phyloP scores from a whole-genome alignment of 2,113 vertebrate genomes.

The Chlorodrepanis virens region DNA sequence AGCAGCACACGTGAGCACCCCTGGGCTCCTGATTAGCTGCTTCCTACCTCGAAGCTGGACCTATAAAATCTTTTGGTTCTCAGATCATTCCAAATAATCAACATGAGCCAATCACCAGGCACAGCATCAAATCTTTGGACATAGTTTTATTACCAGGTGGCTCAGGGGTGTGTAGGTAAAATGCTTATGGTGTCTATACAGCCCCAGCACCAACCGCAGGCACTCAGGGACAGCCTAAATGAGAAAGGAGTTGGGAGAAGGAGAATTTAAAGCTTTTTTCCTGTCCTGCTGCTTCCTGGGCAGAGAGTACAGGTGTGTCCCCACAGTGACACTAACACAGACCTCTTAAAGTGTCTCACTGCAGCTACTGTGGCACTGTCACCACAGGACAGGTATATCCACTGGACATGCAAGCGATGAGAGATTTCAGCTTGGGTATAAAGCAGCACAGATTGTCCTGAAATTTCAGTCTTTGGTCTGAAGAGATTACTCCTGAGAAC shows the following conservation, averaged over 20 bases:
- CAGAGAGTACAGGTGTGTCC: accelerated
- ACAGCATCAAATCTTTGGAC: background rate
- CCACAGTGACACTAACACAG: background rate
- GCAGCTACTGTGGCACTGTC: background rate
- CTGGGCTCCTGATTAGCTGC: background rate
- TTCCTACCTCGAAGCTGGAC: background rate
- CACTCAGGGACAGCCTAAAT: background rate
- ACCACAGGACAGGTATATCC: background rate
- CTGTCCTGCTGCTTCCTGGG: background rate
- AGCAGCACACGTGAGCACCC: background rate
- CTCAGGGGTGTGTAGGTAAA: background rate
- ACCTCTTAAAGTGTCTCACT: accelerated
- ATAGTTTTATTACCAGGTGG: background rate
- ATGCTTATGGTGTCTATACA: accelerated
- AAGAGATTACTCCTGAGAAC: conserved; percentile 42
- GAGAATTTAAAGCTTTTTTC: background rate
- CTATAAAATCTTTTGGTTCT: background rate
- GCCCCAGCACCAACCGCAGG: accelerated
- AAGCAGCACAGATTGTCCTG: background rate
- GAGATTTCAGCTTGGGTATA: background rate
- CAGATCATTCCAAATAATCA: background rate
- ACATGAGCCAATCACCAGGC: background rate
- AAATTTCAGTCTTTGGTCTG: background rate
- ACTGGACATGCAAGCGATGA: background rate
- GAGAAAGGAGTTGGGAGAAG: background rate